A percentile compares a stretch with the other conserved stretches of the same genome.
phyloP scores from a whole-genome alignment of 2,113 vertebrate genomes.

The Odobenus rosmarus region DNA sequence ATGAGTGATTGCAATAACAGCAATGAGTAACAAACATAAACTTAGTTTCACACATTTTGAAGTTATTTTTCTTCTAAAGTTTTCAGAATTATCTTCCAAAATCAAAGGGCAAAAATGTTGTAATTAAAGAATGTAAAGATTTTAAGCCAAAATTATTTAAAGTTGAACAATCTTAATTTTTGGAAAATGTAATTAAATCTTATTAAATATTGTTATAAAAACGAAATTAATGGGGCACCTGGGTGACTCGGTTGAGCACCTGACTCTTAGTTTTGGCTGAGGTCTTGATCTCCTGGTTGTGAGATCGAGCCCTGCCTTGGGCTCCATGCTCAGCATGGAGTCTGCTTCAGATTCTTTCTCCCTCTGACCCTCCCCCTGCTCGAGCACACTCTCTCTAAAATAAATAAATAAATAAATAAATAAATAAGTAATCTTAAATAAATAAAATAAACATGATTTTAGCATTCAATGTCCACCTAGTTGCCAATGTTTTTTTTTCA shows the following conservation, averaged over 20 bases:
- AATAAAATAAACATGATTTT: not conserved
- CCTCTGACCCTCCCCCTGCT: not conserved
- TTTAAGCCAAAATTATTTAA: not conserved
- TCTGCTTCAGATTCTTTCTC: not conserved
- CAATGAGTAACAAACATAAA: not conserved
- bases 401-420: not conserved
- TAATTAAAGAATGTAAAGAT: not conserved
- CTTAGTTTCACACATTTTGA: not conserved
- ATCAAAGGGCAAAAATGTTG: not conserved
- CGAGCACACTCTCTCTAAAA: not conserved
- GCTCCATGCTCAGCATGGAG: not conserved
- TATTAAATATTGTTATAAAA: not conserved
- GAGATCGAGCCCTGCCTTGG: not conserved
- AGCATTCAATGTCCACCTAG: not conserved
- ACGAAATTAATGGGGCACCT: not conserved
- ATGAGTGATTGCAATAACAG: not conserved
- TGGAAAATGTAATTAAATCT: not conserved
- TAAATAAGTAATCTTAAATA: not conserved
- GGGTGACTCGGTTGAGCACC: not conserved
- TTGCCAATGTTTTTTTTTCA: not conserved
- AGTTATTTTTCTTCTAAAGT: not conserved
- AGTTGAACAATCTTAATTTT: not conserved
- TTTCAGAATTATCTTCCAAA: not conserved
- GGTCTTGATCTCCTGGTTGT: not conserved
- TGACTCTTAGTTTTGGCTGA: not conserved